A percentile compares a stretch with the other conserved stretches of the same genome.
Conservation (phyloP, 1,140 invertebrate genomes). For the Zaprionus taronus region DNA sequence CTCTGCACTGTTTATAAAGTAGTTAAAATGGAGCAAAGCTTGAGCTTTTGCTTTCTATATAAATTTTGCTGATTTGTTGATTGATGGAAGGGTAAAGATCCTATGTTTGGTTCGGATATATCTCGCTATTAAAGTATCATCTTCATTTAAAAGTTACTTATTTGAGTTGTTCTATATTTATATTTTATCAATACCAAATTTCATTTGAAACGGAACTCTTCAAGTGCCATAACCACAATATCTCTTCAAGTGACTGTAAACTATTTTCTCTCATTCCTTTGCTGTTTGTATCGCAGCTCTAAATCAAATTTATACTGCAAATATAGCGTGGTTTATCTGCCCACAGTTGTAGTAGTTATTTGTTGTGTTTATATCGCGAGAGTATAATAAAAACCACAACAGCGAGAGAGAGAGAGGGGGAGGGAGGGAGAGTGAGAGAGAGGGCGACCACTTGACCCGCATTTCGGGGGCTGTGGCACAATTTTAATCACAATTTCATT, state of each 20-base stretch:
- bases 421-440: not conserved
- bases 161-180: not conserved
- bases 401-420: not conserved
- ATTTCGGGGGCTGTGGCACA: conserved; percentile 33
- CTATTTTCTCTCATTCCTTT: not conserved
- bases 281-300: not conserved
- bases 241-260: not conserved
- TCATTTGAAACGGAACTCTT: not conserved
- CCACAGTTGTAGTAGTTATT: conserved; percentile 4
- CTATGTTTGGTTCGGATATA: too few species aligned
- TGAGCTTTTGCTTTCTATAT: not conserved
- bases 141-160: not conserved
- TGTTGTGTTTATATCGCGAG: conserved; percentile 8
- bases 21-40: not conserved
- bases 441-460: conserved; percentile 58
- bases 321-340: conserved; percentile 8
- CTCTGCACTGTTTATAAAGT: not conserved
- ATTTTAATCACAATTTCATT: conserved; percentile 17
- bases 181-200: not conserved
- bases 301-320: not conserved
- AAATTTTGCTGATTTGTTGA: not conserved
- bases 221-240: not conserved
- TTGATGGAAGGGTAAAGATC: too few species aligned
- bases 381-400: not conserved
- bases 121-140: too few species aligned